Percentiles rank a stretch among this genome's conserved stretches.
Conservation (phyloP, 2,888 invertebrate genomes). For the Druceiella hillmani region DNA sequence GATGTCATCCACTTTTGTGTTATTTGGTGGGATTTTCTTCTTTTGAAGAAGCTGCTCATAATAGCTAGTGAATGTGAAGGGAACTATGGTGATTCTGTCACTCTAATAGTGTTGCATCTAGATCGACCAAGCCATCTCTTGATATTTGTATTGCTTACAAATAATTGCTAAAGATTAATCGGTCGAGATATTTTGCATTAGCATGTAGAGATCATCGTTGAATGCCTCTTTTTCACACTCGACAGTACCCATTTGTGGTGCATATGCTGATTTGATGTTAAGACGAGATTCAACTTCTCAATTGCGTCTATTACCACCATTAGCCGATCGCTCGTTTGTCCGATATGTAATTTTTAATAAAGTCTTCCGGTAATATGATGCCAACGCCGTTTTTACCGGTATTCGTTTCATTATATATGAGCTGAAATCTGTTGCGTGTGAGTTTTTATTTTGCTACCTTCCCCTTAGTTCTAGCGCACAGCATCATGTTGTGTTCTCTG, state of each 20-base stretch:
- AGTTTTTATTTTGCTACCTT: no score
- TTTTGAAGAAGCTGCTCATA: neutral
- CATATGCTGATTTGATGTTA: neutral
- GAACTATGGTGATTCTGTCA: neutral
- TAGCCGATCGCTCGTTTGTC: neutral
- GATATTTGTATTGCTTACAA: neutral
- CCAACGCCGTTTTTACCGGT: no score
- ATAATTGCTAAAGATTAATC: neutral
- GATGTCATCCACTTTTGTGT: neutral
- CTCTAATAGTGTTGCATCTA: neutral
- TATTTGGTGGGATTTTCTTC: neutral
- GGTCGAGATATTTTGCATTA: neutral
- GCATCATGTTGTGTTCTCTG: no score
- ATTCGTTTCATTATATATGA: no score
- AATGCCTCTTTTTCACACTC: neutral
- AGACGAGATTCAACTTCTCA: no score
- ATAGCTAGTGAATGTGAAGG: neutral
- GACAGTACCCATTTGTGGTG: slow-evolving; percentile 1
- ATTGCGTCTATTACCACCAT: neutral
- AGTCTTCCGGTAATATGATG: no score
- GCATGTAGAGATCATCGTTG: neutral
- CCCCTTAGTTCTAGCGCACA: no score
- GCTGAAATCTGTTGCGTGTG: no score
- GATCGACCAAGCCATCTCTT: neutral
- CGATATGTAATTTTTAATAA: no score